Percentiles rank a stretch among this genome's conserved stretches.
Evolutionary conservation across 23 tunicate species (phyloP).

Genomic region (Phallusia fumigata): DNA sequence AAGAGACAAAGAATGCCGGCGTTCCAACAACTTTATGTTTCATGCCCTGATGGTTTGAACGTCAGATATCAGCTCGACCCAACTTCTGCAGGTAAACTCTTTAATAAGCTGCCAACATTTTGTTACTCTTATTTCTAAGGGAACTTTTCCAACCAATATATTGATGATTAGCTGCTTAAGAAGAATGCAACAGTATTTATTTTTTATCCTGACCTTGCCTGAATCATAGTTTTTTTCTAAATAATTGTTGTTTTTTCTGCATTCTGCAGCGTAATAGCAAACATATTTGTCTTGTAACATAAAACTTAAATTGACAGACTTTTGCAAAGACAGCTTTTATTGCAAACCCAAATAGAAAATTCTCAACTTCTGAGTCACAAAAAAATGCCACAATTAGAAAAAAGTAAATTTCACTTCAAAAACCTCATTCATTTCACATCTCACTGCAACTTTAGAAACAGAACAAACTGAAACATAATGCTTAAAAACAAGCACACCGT

Average conservation of each 20-base stretch:
- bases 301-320: too few species aligned
- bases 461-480: neutral
- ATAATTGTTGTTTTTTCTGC: too few species aligned
- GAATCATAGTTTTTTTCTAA: too few species aligned
- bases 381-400: neutral
- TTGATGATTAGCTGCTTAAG: too few species aligned
- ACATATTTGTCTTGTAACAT: too few species aligned
- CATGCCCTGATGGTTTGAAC: constrained; percentile 83
- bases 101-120: neutral
- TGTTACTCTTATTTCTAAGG: neutral
- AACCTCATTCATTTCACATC: neutral
- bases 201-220: too few species aligned
- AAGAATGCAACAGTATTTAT: too few species aligned
- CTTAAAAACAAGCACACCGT: neutral
- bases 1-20: constrained; percentile 46
- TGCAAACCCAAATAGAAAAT: neutral
- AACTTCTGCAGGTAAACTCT: constrained; percentile 36
- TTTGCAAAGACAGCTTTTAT: neutral
- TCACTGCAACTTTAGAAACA: neutral
- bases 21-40: constrained; percentile 69
- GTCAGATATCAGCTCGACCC: constrained; percentile 72
- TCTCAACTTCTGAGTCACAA: neutral
- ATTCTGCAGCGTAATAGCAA: too few species aligned
- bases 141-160: neutral
- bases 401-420: neutral